These are phyloP conservation scores for Polymixis flavicincta DNA, from an alignment of 2,888 invertebrate species.

Conservation along the genomic window DNA sequence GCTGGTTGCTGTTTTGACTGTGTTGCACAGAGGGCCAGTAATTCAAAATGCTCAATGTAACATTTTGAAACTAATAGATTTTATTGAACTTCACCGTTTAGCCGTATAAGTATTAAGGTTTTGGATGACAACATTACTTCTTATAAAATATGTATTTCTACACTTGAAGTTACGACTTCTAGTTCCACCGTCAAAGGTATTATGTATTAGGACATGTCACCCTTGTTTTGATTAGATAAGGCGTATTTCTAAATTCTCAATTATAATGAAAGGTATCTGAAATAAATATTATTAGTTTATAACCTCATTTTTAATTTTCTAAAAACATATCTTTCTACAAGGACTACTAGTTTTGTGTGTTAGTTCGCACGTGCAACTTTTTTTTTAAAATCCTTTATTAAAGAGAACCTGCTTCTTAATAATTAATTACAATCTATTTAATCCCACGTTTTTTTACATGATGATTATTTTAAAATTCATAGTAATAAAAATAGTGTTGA, in stretches of 20 bases:
- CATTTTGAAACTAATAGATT: neutral
- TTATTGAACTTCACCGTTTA: neutral
- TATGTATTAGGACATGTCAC: neutral
- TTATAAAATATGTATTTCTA: neutral
- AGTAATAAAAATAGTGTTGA: too few relatives aligned
- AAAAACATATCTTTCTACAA: neutral
- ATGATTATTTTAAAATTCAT: too few relatives aligned
- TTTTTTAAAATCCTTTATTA: too few relatives aligned
- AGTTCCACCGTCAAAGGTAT: neutral
- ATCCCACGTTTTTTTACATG: too few relatives aligned
- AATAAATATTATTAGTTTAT: too few relatives aligned
- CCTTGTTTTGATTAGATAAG: neutral
- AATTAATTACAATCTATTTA: too few relatives aligned
- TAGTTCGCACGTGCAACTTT: neutral
- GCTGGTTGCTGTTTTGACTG: neutral
- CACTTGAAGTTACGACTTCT: neutral
- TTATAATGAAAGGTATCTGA: neutral
- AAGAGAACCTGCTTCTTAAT: too few relatives aligned
- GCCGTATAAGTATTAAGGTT: neutral
- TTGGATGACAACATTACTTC: neutral
- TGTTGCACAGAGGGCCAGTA: neutral
- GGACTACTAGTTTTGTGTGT: too few relatives aligned
- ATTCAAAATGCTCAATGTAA: neutral
- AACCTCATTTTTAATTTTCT: neutral
- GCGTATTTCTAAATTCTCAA: neutral